These are phyloP conservation scores for Sceliomorpha sp. DNA, from an alignment of 2,888 invertebrate genomes.

Conservation along the genomic window DNA sequence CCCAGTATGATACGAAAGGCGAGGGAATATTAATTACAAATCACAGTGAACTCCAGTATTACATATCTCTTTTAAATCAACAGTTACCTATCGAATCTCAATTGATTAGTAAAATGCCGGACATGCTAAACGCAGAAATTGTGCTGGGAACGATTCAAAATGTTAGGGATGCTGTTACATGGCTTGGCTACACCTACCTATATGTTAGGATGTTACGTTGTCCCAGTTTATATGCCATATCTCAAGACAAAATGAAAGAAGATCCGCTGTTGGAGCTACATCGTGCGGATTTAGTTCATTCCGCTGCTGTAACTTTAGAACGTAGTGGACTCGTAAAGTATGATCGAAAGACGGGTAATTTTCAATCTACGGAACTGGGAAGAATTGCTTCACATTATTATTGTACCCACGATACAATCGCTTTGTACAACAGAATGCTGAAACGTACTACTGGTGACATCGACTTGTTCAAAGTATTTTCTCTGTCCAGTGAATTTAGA, in stretches of 20 bases:
- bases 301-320: slow-evolving; percentile 94
- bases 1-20: slow-evolving; percentile 97
- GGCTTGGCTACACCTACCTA: slow-evolving; percentile 98
- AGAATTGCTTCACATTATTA: slow-evolving; percentile 99
- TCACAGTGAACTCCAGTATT: slow-evolving; percentile 99
- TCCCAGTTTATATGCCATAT: slow-evolving; percentile 94
- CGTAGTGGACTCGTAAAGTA: slow-evolving; percentile 97
- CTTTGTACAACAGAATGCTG: slow-evolving; percentile 96
- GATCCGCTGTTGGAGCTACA: slow-evolving; percentile 94
- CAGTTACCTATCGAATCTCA: slow-evolving; percentile 99
- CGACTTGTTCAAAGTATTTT: slow-evolving; percentile 98
- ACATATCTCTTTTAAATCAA: slow-evolving; percentile 97
- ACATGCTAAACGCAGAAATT: slow-evolving; percentile 98
- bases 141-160: slow-evolving; percentile 97
- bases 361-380: slow-evolving; percentile 95
- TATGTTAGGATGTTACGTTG: slow-evolving; percentile 97
- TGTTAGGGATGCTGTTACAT: slow-evolving; percentile 93
- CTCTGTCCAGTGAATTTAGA: slow-evolving; percentile 97
- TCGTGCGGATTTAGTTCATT: slow-evolving; percentile 96
- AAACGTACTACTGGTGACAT: slow-evolving; percentile 99
- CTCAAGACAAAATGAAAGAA: slow-evolving; percentile 86
- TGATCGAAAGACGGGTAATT: slow-evolving; percentile 94
- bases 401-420: slow-evolving; percentile 97
- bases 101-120: slow-evolving; percentile 94
- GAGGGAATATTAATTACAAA: slow-evolving; percentile 98